Evolutionary conservation across 2,888 invertebrate genomes (phyloP).

Genomic region (Lagria hirta): DNA sequence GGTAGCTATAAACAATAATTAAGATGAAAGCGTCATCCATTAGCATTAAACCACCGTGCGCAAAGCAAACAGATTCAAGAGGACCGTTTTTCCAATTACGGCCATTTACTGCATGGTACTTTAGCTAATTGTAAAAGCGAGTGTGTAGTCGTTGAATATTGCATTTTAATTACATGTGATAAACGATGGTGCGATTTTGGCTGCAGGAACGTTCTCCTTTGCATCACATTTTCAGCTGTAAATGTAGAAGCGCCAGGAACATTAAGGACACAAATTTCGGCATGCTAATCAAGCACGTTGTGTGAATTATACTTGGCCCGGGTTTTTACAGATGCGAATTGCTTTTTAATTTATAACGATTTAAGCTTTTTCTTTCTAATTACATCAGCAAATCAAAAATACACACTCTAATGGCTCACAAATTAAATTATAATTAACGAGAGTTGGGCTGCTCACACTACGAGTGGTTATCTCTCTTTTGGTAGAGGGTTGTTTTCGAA

Average conservation of each 20-base stretch:
- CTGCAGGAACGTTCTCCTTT: constrained; percentile 7
- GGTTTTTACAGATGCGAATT: constrained; percentile 27
- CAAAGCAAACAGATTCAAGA: constrained; percentile 41
- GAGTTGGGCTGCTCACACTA: no score
- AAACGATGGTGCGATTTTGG: constrained; percentile 32
- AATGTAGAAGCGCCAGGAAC: constrained; percentile 6
- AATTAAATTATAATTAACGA: no score
- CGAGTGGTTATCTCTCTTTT: no score
- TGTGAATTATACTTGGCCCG: constrained; percentile 21
- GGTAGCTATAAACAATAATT: constrained; percentile 39
- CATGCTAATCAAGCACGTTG: constrained; percentile 22
- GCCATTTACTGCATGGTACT: constrained; percentile 45
- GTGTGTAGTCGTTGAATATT: constrained; percentile 43
- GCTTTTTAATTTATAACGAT: constrained; percentile 39
- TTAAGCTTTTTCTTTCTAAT: no score
- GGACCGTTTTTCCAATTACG: constrained; percentile 49
- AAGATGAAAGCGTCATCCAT: constrained; percentile 36
- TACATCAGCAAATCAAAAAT: no score
- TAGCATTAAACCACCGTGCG: constrained; percentile 35
- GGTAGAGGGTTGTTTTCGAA: no score
- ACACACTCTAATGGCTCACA: no score
- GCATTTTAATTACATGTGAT: constrained; percentile 48
- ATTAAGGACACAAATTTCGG: constrained; percentile 17
- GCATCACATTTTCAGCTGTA: constrained; percentile 4
- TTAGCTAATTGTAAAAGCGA: constrained; percentile 49